Base-by-base conservation (phyloP, 2,113 vertebrate genomes). In the Scalopus aquaticus region DNA sequence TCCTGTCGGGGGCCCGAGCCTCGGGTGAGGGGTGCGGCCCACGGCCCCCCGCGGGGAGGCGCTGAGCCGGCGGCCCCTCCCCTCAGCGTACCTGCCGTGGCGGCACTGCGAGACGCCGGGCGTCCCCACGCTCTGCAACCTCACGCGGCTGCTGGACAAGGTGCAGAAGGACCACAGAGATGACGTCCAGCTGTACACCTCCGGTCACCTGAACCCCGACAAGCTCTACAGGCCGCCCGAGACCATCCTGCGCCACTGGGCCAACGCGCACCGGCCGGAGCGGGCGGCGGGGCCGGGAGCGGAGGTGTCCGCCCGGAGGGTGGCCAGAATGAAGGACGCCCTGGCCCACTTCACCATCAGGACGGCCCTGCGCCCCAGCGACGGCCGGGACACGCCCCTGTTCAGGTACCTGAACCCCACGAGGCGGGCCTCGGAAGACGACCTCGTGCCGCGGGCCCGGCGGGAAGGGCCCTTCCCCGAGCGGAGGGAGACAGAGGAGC, bases 151-250 rank as follows among this genome's bases (percentile, higher is more conserved):
- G 51, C 98, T 98, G 88, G 89, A 88, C 97, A 93, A 74, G 0
- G 60, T 98, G 32, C 98, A 99, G 97, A 95, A 74, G 12, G 96
- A 78, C 15, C 98, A 98, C 78, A 98, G 89, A 94, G 96, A 95
- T 10, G 98, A 98, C 9, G 84, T 98, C 95, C 72, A 70, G 83
- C 95, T 97, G 88, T 98, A 98, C 60, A 98, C 85, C 46, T 98
- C 97, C 0, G 97, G 98, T n/a, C 98, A 98, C 91, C 96, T 98
- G 67, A 98, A 98, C 65, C 97, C 95, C 67, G 90, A 73, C 60
- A 97, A 98, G 44, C 91, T 99, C 93, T 98, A 93, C 74, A 97
- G 93, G 67, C 82, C 95, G 20, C 95, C 84, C 12, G 60, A 96
- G 42, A 86, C 92, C 46, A 78, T 96, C 91, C 67, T 97, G 54